Percentiles rank a stretch among this genome's conserved stretches.
Evolutionary conservation across 2,113 vertebrate species (phyloP).

Genomic region (Ceyx margarethae): DNA sequence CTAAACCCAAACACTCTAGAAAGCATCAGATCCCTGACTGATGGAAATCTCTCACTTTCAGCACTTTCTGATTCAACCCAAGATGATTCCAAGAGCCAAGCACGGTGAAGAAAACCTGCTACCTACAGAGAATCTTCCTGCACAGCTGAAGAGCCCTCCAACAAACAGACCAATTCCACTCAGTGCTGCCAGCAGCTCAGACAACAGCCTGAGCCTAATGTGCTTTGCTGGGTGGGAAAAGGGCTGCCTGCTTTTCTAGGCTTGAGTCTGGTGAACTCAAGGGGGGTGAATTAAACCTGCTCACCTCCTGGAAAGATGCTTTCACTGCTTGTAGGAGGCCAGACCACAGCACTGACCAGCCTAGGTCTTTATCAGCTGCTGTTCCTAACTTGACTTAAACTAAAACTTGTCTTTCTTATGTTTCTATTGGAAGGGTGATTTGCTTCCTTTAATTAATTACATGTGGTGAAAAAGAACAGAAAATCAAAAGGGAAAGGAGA

Average conservation of each 20-base stretch:
- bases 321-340: background rate
- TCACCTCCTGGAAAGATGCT: background rate
- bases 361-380: background rate
- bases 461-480: background rate
- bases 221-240: slow-evolving; percentile 3
- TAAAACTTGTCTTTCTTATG: background rate
- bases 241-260: background rate
- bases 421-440: background rate
- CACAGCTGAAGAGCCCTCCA: background rate
- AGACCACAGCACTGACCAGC: background rate
- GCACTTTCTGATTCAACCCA: background rate
- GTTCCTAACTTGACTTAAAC: background rate
- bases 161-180: background rate
- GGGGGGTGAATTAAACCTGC: background rate
- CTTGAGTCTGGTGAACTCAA: background rate
- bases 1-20: background rate
- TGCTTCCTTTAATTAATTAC: background rate
- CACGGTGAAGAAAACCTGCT: background rate
- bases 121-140: slow-evolving; percentile 10
- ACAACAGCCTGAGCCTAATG: background rate
- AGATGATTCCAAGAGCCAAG: background rate
- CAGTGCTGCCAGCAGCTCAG: slow-evolving; percentile 2
- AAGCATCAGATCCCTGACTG: background rate
- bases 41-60: background rate
- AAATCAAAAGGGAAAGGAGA: background rate